phyloP scores from a whole-genome alignment of 2,797 vertebrate genomes.

The Hypotaenidia okinawae region DNA sequence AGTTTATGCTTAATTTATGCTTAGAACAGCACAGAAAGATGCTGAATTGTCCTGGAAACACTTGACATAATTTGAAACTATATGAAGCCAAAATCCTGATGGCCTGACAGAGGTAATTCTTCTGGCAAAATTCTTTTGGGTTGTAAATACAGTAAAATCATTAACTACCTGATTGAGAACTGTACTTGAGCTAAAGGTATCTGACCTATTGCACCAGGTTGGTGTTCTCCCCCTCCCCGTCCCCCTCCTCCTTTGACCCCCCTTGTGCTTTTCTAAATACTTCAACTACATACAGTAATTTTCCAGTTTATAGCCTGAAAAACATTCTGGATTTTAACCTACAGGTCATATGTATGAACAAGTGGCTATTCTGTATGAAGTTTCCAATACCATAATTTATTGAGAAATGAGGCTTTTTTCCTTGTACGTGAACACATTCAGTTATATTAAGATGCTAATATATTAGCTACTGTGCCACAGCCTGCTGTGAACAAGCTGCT shows the following conservation, averaged over 20 bases:
- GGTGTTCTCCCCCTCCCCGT: not conserved
- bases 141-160: not conserved
- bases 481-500: not conserved
- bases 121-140: not conserved
- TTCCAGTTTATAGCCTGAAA: not conserved
- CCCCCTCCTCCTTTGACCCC: not conserved
- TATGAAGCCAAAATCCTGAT: not conserved
- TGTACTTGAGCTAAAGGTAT: not conserved
- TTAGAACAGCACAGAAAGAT: not conserved
- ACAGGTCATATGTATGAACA: not conserved
- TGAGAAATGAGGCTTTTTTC: not conserved
- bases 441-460: not conserved
- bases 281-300: not conserved
- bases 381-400: not conserved
- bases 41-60: slow-evolving; percentile 4
- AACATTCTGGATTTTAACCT: not conserved
- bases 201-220: not conserved
- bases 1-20: not conserved
- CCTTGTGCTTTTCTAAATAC: not conserved
- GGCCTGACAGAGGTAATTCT: not conserved
- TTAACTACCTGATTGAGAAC: not conserved
- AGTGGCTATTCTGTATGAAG: not conserved
- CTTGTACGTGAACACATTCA: not conserved
- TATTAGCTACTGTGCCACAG: not conserved
- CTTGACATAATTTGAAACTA: not conserved